phyloP scores from a whole-genome alignment of 2,888 invertebrate genomes.

The Oeneis ivallda region DNA sequence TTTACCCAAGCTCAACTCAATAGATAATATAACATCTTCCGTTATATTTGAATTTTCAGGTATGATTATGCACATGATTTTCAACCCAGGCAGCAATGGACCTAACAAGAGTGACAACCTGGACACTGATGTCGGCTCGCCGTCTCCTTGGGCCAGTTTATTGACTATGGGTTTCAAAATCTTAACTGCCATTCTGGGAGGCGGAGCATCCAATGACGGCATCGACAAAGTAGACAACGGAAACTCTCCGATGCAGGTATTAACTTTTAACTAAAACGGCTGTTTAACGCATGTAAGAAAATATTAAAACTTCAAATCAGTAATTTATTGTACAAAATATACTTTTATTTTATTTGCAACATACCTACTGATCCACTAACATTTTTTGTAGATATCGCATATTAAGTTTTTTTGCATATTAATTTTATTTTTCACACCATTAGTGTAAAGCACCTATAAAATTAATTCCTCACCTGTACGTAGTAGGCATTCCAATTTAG shows the following conservation, averaged over 20 bases:
- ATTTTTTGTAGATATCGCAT: slow-evolving; percentile 66
- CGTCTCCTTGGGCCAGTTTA: slow-evolving; percentile 94
- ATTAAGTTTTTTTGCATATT: slow-evolving; percentile 11
- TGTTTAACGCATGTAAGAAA: slow-evolving; percentile 35
- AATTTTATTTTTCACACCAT: slow-evolving; percentile 48
- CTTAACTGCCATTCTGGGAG: slow-evolving; percentile 90
- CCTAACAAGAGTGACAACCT: slow-evolving; percentile 91
- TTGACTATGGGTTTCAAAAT: slow-evolving; percentile 93
- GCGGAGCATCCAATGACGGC: slow-evolving; percentile 88
- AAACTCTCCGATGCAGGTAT: slow-evolving; percentile 94
- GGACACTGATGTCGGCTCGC: slow-evolving; percentile 85
- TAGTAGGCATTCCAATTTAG: slow-evolving; percentile 56
- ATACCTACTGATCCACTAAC: slow-evolving; percentile 74
- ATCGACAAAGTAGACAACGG: slow-evolving; percentile 96
- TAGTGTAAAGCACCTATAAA: slow-evolving; percentile 70
- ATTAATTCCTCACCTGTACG: slow-evolving; percentile 67
- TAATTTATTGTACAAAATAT: slow-evolving; percentile 39
- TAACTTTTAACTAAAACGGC: slow-evolving; percentile 24
- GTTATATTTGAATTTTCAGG: slow-evolving; percentile 59
- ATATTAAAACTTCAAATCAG: slow-evolving; percentile 33
- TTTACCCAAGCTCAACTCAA: too few relatives aligned
- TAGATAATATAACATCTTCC: background rate
- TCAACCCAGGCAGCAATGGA: slow-evolving; percentile 85
- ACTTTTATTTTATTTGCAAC: slow-evolving; percentile 29
- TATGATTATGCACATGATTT: slow-evolving; percentile 93